Base-by-base conservation (phyloP, 2,113 vertebrate species). In the Mustela lutreola region DNA sequence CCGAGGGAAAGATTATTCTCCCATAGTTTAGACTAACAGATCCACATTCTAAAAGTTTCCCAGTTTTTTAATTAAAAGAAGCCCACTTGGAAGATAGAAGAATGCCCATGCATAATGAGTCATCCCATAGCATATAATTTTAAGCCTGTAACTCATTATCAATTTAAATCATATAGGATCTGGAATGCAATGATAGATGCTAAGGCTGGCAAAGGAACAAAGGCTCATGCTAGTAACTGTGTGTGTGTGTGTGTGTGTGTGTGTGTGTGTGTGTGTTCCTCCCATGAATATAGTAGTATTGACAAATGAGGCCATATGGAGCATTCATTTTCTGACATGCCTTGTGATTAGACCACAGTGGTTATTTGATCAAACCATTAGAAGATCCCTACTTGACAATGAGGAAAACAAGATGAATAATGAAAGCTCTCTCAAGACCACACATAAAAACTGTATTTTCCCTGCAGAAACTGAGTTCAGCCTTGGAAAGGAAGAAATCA, bases 121-220 rank as follows among this genome's bases (percentile, higher is more conserved):
- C 95, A 94, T 70, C 48, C 70, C 18, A 82, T 28, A 62, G 65
- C 45, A 71, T 83, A 45, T 91, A 60, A 97, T 96, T 91, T 86
- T 86, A 97, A 94, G 67, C 91, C 93, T 97, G 91, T 78, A 96
- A 97, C 73, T 97, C 93, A 96, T 97, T 95, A 97, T 96, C 95
- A 85, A 71, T 91, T 95, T 91, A 92, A 97, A 82, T 96, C 62
- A 89, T 80, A 86, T 45, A 73, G 80, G 78, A 62, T 60, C 88
- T 89, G 84, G 85, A 97, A 98, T 71, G 91, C 71, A 85, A 42
- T 91, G 79, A 94, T 86, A 91, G 76, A 90, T 93, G 42, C 22
- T 82, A 89, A 96, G 15, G 62, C 76, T 94, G 92, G 39, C 88
- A 97, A 91, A 86, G 33, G 67, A 96, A 89, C 24, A 28, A 97